Base-by-base conservation (phyloP, 2,888 invertebrate genomes). In the Andrena minutula region DNA sequence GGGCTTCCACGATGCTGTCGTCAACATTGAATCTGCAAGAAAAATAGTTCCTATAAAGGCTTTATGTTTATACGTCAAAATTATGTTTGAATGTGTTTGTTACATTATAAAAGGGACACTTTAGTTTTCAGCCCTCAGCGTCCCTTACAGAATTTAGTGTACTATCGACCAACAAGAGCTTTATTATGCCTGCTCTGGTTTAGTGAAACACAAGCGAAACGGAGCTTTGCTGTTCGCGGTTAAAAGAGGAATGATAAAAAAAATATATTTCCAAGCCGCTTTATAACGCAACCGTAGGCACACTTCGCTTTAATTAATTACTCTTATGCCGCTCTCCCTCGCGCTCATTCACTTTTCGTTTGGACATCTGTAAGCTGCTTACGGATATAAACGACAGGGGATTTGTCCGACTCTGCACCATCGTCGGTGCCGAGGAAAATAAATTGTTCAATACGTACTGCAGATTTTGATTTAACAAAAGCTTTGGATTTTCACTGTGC, bases 21-120 rank as follows among this genome's bases (percentile, higher is more conserved):
- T 95, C 94, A 1, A 95, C 93, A 6, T 89, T 89, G 35, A 95
- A 91, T 83, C 95, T 84, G 83, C 49, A 79, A 75, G 41, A 47
- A 47, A 28, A 47, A n/a, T 10, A 8, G n/a, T 28, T n/a, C 6
- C 10, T 32, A 41, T 74, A 41, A 0, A 41, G 41, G 16, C 16
- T 41, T 41, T 16, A 5, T 5, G 41, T 41, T 41, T 12, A 16
- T 41, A 5, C 4, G 4, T 4, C 41, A 41, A 41, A 41, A 41
- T 41, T 41, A 4, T 12, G 41, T 12, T 41, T 4, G 41, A 12
- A 41, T 41, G 1, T 1, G 1, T 41, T 41, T 16, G 41, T 41
- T 12, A 16, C 41, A 5, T 41, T 41, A 16, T 16, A 16, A 41
- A 41, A 41, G 41, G 41, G 16, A 41, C 16, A 16, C 1, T 41